Base-by-base conservation (phyloP, 1,140 invertebrate genomes). In the Coboldia fuscipes region DNA sequence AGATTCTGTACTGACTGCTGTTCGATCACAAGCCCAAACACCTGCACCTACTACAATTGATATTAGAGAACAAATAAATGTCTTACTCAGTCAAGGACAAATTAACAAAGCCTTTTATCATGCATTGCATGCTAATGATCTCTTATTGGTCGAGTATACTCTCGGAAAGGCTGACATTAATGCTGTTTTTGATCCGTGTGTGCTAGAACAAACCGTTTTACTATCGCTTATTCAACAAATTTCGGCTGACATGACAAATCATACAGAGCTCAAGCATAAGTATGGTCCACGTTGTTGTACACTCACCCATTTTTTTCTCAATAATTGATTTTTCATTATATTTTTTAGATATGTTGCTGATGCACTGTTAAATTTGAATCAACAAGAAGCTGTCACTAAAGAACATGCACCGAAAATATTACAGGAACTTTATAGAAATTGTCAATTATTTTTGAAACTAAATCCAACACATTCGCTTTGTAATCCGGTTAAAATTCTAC, bases 171-270 rank as follows among this genome's bases (percentile, higher is more conserved):
- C 81, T 3, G 75, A 84, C 46, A 72, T 75, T 1, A 58, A 67
- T 6, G 62, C 68, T 39, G 72, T 92, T 12, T 92, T 94, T 58
- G 61, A 60, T 7, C 56, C 66, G 32, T 80, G 73, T 49, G 63
- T 70, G 10, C 57, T 86, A 10, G 72, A 75, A 34, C 85, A 89
- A 47, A 78, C 79, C 42, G 83, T 92, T 24, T 62, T 94, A 33
- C 60, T 96, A 18, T 90, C 86, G 1, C 64, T 96, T 2, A 81
- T 94, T 40, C 85, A 92, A 54, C 89, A 96, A 51, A 66, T 96
- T 3, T 80, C 83, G 3, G 75, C 80, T 2, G 84, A 93, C 53
- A 69, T 96, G 52, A 63, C 63, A 18, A 65, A 73, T 34, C 71
- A 86, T 45, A 84, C 81, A n/a, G 79, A 83, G 43, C 62, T 88